A percentile compares a stretch with the other conserved stretches of the same genome.
phyloP scores from a whole-genome alignment of 64 coral and sea anemone genomes.

The Cladopsammia gracilis region DNA sequence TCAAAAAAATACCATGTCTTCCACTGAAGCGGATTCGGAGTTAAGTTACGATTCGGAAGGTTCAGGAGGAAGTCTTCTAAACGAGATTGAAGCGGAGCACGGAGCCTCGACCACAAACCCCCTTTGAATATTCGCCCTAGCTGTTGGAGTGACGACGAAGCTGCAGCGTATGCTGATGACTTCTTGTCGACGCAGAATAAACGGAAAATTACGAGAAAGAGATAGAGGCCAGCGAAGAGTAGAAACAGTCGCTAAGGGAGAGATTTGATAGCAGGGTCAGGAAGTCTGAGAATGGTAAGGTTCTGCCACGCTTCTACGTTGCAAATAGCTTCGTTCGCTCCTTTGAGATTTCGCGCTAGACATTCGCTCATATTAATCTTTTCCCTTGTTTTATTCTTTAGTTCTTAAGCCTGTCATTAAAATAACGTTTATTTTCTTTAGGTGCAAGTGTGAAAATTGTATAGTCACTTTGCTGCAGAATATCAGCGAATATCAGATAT shows the following conservation, averaged over 20 bases:
- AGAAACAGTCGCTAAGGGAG: constrained; percentile 28
- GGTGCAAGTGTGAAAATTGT: constrained; percentile 70
- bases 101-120: too few relatives aligned
- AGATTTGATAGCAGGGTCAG: constrained; percentile 16
- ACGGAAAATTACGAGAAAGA: constrained; percentile 37
- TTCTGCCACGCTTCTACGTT: neutral
- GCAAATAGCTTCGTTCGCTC: too few relatives aligned
- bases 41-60: too few relatives aligned
- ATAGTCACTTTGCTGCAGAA: constrained; percentile 8
- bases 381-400: neutral
- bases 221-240: neutral
- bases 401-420: neutral
- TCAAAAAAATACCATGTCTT: too few relatives aligned
- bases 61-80: too few relatives aligned
- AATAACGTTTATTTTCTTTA: constrained; percentile 3
- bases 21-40: too few relatives aligned
- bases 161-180: constrained; percentile 55
- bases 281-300: constrained; percentile 35
- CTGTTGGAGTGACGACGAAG: neutral
- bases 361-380: too few relatives aligned
- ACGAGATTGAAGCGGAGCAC: too few relatives aligned
- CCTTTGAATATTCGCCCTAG: too few relatives aligned
- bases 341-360: too few relatives aligned
- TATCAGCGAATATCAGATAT: constrained; percentile 43
- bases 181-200: constrained; percentile 54